Conservation (phyloP, 37 sponge, comb jelly and placozoan genomes). For the Axinella damicornis region DNA sequence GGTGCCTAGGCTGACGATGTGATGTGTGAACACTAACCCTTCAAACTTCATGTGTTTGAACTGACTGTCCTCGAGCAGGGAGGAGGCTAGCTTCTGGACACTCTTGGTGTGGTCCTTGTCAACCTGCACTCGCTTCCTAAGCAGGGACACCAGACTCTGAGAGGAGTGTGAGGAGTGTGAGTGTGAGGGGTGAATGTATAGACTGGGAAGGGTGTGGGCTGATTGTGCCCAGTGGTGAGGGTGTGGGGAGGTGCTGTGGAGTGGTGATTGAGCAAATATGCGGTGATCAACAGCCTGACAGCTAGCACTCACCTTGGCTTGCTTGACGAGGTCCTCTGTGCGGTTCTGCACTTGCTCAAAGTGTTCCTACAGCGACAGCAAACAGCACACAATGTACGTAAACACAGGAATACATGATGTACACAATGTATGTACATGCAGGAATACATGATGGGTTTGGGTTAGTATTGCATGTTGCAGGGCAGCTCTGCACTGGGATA, state of each 20-base stretch:
- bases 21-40: slow-evolving; percentile 23
- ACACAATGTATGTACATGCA: neutral
- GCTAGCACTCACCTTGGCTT: slow-evolving; percentile 5
- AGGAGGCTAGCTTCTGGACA: slow-evolving; percentile 38
- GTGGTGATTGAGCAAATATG: too few relatives aligned
- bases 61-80: slow-evolving; percentile 47
- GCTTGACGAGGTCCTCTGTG: slow-evolving; percentile 30
- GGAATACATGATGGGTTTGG: too few relatives aligned
- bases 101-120: slow-evolving; percentile 56
- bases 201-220: neutral
- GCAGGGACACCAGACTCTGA: slow-evolving; percentile 30
- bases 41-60: slow-evolving; percentile 54
- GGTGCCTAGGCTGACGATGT: too few relatives aligned
- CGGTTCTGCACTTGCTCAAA: slow-evolving; percentile 38
- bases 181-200: neutral
- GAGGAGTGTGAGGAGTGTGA: neutral
- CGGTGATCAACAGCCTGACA: neutral
- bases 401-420: neutral
- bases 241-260: neutral
- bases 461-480: too few relatives aligned
- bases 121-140: slow-evolving; percentile 55
- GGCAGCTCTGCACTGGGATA: too few relatives aligned
- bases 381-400: neutral
- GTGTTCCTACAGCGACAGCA: slow-evolving; percentile 26
- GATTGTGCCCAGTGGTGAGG: neutral